Evolutionary conservation across 2,113 vertebrate genomes (phyloP).

Genomic region (Urocitellus parryii): DNA sequence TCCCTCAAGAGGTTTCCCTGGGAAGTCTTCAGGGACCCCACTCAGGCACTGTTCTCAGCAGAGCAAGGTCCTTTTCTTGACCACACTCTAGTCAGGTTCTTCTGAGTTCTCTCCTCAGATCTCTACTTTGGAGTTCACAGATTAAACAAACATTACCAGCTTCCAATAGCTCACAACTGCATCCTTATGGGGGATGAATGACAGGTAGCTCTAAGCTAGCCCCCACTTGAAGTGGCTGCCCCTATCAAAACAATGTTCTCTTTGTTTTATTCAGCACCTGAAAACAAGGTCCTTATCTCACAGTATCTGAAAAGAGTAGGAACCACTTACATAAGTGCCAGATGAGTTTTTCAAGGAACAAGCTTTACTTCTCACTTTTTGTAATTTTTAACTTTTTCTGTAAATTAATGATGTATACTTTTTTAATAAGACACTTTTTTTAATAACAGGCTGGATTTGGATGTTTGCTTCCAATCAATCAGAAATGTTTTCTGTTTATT

Average conservation of each 20-base stretch:
- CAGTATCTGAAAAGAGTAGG: not conserved
- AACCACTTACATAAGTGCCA: not conserved
- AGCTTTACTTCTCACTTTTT: not conserved
- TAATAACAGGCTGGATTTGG: not conserved
- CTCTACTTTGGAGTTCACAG: not conserved
- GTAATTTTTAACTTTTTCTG: not conserved
- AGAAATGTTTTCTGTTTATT: not conserved
- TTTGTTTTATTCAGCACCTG: not conserved
- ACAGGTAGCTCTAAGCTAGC: too few relatives aligned
- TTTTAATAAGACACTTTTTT: not conserved
- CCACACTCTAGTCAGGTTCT: not conserved
- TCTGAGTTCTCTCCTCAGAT: not conserved
- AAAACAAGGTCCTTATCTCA: not conserved
- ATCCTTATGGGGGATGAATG: not conserved
- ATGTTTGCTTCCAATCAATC: slow-evolving; percentile 14
- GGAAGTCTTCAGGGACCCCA: not conserved
- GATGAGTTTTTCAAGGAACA: not conserved
- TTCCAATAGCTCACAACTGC: not conserved
- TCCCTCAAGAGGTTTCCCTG: not conserved
- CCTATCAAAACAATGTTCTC: not conserved
- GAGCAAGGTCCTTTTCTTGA: not conserved
- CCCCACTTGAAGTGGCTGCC: not conserved
- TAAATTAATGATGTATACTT: not conserved
- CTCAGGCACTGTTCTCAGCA: not conserved
- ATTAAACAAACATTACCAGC: not conserved